A percentile compares a stretch with the other conserved stretches of the same genome.
These are phyloP conservation scores for Dryoscopus gambensis DNA, from an alignment of 2,113 vertebrate genomes.

Conservation along the genomic window DNA sequence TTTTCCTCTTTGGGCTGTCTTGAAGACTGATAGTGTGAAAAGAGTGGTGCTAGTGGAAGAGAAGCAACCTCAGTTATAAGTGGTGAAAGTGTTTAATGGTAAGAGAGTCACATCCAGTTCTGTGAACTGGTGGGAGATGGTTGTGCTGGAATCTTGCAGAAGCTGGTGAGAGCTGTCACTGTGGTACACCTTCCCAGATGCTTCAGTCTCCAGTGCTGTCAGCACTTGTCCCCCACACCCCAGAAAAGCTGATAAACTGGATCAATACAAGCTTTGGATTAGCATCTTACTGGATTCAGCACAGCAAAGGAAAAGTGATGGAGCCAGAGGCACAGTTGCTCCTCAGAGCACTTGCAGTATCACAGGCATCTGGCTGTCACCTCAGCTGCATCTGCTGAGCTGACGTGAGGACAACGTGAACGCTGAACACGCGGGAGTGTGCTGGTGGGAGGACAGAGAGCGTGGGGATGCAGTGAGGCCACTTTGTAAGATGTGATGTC, in stretches of 20 bases:
- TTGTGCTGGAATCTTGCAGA: background rate
- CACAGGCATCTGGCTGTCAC: background rate
- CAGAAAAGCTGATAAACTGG: background rate
- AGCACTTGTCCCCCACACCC: background rate
- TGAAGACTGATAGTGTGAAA: background rate
- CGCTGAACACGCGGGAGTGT: background rate
- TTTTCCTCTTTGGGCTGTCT: background rate
- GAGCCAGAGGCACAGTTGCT: background rate
- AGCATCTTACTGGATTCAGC: background rate
- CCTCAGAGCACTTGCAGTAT: background rate
- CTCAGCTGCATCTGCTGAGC: background rate
- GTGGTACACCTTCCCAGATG: background rate
- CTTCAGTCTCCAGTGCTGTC: background rate
- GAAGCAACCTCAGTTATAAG: background rate
- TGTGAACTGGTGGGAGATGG: background rate
- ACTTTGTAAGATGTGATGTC: background rate
- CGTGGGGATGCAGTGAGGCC: background rate
- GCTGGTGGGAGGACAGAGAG: background rate
- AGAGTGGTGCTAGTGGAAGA: background rate
- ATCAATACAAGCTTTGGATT: background rate
- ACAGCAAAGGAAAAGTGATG: background rate
- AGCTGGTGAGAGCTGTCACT: background rate
- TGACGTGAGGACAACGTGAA: background rate
- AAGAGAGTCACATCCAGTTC: background rate
- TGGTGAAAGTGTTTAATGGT: background rate